These are phyloP conservation scores for Drosophila lowei DNA, from an alignment of 1,140 invertebrate genomes.

Conservation along the genomic window DNA sequence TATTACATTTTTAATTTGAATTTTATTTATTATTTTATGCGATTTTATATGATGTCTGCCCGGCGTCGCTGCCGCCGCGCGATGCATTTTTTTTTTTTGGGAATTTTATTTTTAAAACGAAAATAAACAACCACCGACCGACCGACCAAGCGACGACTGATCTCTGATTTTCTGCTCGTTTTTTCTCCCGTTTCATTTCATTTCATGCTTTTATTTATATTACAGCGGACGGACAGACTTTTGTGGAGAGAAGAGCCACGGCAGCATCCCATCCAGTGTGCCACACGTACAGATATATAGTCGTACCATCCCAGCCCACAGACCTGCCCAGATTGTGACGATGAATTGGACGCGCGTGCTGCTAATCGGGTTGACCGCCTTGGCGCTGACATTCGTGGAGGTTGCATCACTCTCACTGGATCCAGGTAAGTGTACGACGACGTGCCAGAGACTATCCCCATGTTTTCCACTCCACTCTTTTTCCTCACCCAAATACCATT, in stretches of 20 bases:
- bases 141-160: slow-evolving; percentile 1
- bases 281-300: not conserved
- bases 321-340: slow-evolving; percentile 8
- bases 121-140: slow-evolving; percentile 78
- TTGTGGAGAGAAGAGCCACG: slow-evolving; percentile 1
- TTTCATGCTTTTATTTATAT: slow-evolving; percentile 57
- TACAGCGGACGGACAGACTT: slow-evolving; percentile 64
- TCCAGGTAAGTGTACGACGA: slow-evolving; percentile 73
- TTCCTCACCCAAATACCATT: not conserved
- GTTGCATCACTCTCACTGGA: slow-evolving; percentile 81
- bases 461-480: slow-evolving; percentile 3
- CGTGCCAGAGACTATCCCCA: not conserved
- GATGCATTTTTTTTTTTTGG: slow-evolving; percentile 51
- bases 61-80: slow-evolving; percentile 12
- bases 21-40: slow-evolving; percentile 75
- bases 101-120: slow-evolving; percentile 72
- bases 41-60: slow-evolving; percentile 35
- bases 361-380: slow-evolving; percentile 65
- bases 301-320: not conserved
- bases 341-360: slow-evolving; percentile 81
- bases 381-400: slow-evolving; percentile 69
- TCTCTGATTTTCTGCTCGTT: slow-evolving; percentile 19
- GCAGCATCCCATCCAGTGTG: not conserved
- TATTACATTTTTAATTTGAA: slow-evolving; percentile 65
- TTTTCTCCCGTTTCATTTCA: slow-evolving; percentile 35